Evolutionary conservation across 1,140 invertebrate genomes (phyloP).

Genomic region (Mesaphorura yosii): DNA sequence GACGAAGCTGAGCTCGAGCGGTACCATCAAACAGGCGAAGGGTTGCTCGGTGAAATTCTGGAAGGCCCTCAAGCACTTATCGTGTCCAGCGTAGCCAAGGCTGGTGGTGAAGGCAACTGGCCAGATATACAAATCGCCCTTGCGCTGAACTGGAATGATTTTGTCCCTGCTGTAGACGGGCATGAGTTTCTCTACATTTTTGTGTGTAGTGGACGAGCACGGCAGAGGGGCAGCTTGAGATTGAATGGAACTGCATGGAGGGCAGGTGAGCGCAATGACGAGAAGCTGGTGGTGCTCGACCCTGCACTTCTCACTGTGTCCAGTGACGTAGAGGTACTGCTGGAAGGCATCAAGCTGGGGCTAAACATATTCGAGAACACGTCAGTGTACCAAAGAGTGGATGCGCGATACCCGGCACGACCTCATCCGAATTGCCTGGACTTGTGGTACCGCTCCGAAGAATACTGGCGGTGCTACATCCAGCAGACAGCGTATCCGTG

Average conservation of each 20-base stretch:
- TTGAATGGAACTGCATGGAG: background rate
- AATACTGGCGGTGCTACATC: constrained; percentile 22
- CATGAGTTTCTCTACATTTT: background rate
- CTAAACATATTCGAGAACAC: background rate
- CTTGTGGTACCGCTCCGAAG: constrained; percentile 1
- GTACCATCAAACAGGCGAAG: background rate
- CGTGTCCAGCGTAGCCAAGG: background rate
- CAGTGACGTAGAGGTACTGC: background rate
- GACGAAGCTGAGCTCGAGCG: background rate
- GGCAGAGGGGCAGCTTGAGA: background rate
- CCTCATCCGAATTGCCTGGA: background rate
- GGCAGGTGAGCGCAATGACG: background rate
- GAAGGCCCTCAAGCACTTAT: background rate
- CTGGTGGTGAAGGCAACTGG: background rate
- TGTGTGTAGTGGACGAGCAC: background rate
- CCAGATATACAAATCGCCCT: no score
- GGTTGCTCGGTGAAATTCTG: background rate
- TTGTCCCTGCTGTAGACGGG: background rate
- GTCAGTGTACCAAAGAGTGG: background rate
- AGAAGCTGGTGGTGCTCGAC: background rate
- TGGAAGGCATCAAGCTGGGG: background rate
- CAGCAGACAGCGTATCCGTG: constrained; percentile 8
- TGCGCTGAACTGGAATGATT: no score
- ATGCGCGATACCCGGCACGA: background rate
- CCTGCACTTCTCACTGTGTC: background rate